Conservation (phyloP, 2,888 invertebrate genomes). For the Torymus auratus region DNA sequence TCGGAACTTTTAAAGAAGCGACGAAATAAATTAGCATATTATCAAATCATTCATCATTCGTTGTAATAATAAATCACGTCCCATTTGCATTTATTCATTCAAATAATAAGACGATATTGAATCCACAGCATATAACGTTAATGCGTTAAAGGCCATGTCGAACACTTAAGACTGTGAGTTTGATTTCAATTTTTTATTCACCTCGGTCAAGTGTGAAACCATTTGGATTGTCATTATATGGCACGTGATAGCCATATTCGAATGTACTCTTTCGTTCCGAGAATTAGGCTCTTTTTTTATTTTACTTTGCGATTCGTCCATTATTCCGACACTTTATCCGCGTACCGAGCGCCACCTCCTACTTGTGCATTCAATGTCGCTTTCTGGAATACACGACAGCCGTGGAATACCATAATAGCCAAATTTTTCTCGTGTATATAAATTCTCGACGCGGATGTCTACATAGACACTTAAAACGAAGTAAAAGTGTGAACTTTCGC, state of each 20-base stretch:
- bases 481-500: no score
- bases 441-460: neutral
- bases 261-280: constrained; percentile 18
- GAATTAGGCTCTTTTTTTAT: constrained; percentile 39
- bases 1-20: constrained; percentile 10
- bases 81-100: constrained; percentile 5
- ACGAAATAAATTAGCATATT: constrained; percentile 36
- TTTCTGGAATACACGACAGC: constrained; percentile 62
- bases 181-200: constrained; percentile 9
- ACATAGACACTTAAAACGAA: neutral
- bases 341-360: constrained; percentile 61
- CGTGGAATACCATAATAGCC: constrained; percentile 64
- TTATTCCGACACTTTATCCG: constrained; percentile 71
- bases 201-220: constrained; percentile 21
- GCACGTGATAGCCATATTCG: constrained; percentile 28
- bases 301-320: constrained; percentile 64
- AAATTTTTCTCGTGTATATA: constrained; percentile 21
- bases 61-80: neutral
- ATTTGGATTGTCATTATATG: constrained; percentile 30
- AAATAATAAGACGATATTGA: neutral
- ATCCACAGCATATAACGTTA: neutral
- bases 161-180: constrained; percentile 1
- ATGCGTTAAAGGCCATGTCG: neutral
- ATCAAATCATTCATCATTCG: constrained; percentile 6
- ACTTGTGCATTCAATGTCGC: constrained; percentile 66